A percentile compares a stretch with the other conserved stretches of the same genome.
Conservation (phyloP, 2,888 invertebrate species). For the Schizotus pectinicornis region DNA sequence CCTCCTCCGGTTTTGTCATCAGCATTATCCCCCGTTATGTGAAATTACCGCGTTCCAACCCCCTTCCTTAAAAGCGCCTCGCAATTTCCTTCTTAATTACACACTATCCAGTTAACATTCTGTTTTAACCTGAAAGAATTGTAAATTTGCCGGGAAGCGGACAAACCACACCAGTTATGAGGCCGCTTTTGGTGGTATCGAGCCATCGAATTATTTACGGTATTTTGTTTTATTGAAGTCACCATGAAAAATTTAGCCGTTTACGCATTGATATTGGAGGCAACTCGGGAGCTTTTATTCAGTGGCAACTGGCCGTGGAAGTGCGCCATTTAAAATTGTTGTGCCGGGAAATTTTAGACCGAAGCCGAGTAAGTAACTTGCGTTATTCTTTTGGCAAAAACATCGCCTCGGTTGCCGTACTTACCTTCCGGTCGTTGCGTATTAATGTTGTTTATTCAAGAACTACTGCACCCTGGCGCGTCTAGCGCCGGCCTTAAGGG, state of each 20-base stretch:
- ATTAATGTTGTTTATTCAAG: no score
- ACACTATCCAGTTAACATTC: neutral
- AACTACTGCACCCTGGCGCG: neutral
- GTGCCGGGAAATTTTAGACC: no score
- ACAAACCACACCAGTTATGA: neutral
- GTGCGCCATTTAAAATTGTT: no score
- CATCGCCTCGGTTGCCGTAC: no score
- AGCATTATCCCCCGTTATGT: slow-evolving; percentile 26
- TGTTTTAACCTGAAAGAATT: slow-evolving; percentile 2
- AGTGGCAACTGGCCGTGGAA: no score
- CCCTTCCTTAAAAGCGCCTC: slow-evolving; percentile 22
- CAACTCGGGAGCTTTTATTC: no score
- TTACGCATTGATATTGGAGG: neutral
- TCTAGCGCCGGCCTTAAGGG: slow-evolving; percentile 13
- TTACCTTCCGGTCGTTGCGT: no score
- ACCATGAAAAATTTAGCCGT: neutral
- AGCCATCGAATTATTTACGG: neutral
- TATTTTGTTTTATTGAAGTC: neutral
- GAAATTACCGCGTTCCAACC: slow-evolving; percentile 17
- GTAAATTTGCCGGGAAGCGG: slow-evolving; percentile 2
- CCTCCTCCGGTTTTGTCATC: slow-evolving; percentile 19
- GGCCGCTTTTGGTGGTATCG: neutral
- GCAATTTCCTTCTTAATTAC: slow-evolving; percentile 23
- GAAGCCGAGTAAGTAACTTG: no score
- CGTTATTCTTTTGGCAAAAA: no score